Evolutionary conservation across 1,140 invertebrate genomes (phyloP).

Genomic region (Brachionus rotundiformis): DNA sequence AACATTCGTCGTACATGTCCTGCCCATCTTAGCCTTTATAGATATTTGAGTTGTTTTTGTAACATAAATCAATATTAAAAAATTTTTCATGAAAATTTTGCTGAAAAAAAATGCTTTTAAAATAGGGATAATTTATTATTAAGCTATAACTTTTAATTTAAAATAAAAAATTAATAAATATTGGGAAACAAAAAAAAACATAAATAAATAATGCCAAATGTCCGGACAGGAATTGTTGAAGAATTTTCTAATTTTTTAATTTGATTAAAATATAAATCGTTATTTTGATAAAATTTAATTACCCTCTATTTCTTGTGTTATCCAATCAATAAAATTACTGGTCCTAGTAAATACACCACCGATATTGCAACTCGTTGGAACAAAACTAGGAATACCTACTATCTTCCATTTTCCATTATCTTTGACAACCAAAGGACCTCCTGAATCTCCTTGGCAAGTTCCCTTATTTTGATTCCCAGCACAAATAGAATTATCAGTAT

Average conservation of each 20-base stretch:
- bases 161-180: too few species aligned
- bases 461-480: neutral
- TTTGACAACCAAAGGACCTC: neutral
- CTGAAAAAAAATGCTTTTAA: too few species aligned
- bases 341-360: neutral
- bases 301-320: neutral
- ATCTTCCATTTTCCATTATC: neutral
- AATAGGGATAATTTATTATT: too few species aligned
- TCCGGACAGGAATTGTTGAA: neutral
- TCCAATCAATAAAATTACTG: constrained; percentile 9
- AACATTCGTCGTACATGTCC: too few species aligned
- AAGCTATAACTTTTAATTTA: too few species aligned
- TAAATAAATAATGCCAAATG: neutral
- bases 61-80: too few species aligned
- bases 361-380: neutral
- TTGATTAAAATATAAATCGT: neutral
- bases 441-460: constrained; percentile 48
- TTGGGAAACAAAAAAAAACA: too few species aligned
- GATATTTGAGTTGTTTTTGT: too few species aligned
- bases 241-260: neutral
- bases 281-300: neutral
- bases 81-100: too few species aligned
- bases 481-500: neutral
- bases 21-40: too few species aligned
- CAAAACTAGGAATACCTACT: neutral